Conservation (phyloP, 2,113 vertebrate genomes). For the Sciurus niger region DNA sequence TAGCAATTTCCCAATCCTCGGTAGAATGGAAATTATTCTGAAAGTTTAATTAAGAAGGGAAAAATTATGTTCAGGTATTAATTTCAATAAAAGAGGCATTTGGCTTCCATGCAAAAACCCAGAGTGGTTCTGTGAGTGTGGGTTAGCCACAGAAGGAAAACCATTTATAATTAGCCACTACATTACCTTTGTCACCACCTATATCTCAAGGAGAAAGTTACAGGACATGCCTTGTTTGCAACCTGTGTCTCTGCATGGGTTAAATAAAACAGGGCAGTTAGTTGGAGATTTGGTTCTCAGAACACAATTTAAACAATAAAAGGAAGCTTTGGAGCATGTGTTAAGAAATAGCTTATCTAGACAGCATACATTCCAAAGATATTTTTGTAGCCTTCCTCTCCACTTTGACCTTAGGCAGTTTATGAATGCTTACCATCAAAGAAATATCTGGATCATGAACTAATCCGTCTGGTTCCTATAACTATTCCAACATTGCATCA, state of each 20-base stretch:
- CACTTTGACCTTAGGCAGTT: constrained; percentile 8
- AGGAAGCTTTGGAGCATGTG: neutral
- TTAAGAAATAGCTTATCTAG: constrained; percentile 44
- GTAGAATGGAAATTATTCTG: constrained; percentile 76
- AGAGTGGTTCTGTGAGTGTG: neutral
- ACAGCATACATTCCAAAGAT: neutral
- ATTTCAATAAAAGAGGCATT: constrained; percentile 74
- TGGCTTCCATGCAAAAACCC: neutral
- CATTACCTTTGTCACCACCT: neutral
- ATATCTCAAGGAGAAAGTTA: neutral
- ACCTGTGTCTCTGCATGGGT: neutral
- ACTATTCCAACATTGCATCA: neutral
- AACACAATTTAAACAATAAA: constrained; percentile 41
- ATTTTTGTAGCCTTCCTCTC: constrained; percentile 22
- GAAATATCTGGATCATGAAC: neutral
- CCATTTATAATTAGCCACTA: neutral
- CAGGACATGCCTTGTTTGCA: neutral
- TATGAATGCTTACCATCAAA: neutral
- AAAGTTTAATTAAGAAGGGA: constrained; percentile 82
- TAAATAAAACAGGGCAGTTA: constrained; percentile 14
- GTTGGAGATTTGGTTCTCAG: constrained; percentile 52
- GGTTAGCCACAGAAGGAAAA: neutral
- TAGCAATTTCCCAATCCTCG: constrained; percentile 70
- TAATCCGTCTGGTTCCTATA: neutral
- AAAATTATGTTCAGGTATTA: constrained; percentile 78